Base-by-base conservation (phyloP, 2,888 invertebrate species). In the Yponomeuta sedellus region DNA sequence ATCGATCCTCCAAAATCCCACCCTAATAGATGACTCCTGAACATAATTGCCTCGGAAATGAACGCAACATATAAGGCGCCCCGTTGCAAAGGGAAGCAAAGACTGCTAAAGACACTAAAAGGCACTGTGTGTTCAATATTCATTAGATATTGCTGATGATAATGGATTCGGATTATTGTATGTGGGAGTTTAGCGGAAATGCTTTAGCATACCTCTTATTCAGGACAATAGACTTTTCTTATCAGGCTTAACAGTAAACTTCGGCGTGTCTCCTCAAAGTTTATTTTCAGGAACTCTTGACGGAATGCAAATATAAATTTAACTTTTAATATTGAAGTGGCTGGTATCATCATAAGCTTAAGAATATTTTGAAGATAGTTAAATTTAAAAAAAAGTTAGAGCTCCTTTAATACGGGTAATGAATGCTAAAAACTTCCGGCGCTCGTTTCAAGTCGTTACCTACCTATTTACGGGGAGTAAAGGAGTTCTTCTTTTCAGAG, bases 1-100 rank as follows among this genome's bases (percentile, higher is more conserved):
- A 73, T 78, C 70, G 75, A 75, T 75, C 74, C 76, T 76, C 72
- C 66, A 69, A 77, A 74, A 74, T 76, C 72, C 73, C 73, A 79
- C 80, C 74, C 77, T 73, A 74, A 74, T 76, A 73, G 69, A 69
- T 71, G 70, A 74, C 71, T 74, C 72, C 86, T 87, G 88, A 78
- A 82, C 76, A 80, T 86, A 86, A 88, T 86, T 83, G 87, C 79
- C 75, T 79, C 75, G 78, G 78, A 78, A 79, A 81, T 84, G 83
- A 86, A 80, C 79, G 77, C 62, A 62, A 39, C 19, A 62, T 34
- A 25, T 25, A 59, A 20, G 19, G 16, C 12, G 34, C 16, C 44
- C 44, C 44, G 16, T 52, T 19, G 39, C 63, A 22, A 19, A 19
- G 44, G 10, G 44, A 44, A 64, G 20, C 39, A 12, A 64, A 44